Evolutionary conservation across 2,888 invertebrate species (phyloP), one percentile per base, ranked within the genome.

Genomic region (Campoletis raptor): DNA sequence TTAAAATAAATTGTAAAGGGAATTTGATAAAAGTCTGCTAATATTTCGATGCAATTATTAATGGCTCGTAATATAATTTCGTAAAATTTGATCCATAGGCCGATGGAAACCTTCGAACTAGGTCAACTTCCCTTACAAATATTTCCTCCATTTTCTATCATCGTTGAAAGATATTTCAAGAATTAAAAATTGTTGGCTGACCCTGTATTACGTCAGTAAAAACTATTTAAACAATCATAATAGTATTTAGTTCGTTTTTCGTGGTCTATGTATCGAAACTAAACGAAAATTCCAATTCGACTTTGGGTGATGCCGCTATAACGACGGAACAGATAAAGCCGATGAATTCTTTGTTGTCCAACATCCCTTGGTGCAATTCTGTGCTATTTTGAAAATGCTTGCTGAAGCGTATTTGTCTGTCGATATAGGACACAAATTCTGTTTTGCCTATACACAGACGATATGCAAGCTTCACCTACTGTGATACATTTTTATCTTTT

Each of bases 251-350:
- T 10, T 12, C 5, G 45, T 36, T 21, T 66, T 48, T 76, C n/a
- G 30, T 30, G 1, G 30, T 21, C 9, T 76, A n/a, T 8, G 64
- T 66, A 77, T 18, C 52, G 52, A 21, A 30, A 12, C 37, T 40
- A 45, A 54, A 70, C 30, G 30, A 36, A 61, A 83, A 52, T 69
- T 18, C 54, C 69, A 57, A 69, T 84, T 61, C 76, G 45, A 76
- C 72, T 85, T 66, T 85, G 66, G 45, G 42, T 36, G 61, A 81
- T 81, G 67, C 72, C 77, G 77, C 57, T 72, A 6, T 48, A 15
- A 48, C 4, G 24, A 24, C 48, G n/a, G 37, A 88, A 87, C 89
- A 90, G 91, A 91, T 91, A 90, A 91, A 90, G 90, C 89, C 88
- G 37, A 42, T 12, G 72, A 40, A 85, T 81, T 85, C 45, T 66